phyloP scores from a whole-genome alignment of 2,113 vertebrate species.

The Myiagra hebetior region DNA sequence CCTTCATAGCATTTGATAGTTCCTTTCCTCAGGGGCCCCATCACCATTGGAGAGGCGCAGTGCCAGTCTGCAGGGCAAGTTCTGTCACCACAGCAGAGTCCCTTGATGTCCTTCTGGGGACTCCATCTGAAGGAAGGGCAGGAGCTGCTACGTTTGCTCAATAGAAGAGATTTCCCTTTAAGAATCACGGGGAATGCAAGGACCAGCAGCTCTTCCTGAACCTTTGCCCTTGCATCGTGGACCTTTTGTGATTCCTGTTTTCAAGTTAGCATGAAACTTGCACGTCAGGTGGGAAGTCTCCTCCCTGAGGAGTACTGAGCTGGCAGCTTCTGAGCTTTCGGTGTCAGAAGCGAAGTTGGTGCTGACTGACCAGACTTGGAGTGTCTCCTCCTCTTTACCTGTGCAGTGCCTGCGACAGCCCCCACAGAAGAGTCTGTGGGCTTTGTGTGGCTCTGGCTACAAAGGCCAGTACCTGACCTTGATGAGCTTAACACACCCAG shows the following conservation, averaged over 20 bases:
- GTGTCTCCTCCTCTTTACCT: not conserved
- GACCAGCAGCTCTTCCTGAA: not conserved
- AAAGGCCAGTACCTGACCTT: not conserved
- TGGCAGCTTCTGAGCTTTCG: not conserved
- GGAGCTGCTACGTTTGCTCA: not conserved
- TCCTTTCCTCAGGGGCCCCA: not conserved
- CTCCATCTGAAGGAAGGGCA: not conserved
- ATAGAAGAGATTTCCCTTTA: not conserved
- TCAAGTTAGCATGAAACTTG: not conserved
- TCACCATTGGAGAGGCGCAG: not conserved
- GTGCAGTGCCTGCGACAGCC: not conserved
- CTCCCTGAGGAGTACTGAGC: not conserved
- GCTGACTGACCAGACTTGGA: not conserved
- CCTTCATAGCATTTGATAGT: not conserved
- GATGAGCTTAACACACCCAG: not conserved
- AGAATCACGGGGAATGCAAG: not conserved
- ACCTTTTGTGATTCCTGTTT: not conserved
- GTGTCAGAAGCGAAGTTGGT: not conserved
- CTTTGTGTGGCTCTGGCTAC: not conserved
- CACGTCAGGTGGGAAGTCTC: not conserved
- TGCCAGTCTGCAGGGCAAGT: not conserved
- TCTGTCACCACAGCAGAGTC: not conserved
- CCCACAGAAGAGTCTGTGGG: not conserved
- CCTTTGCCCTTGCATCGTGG: not conserved
- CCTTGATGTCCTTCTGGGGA: not conserved